Base-by-base conservation (phyloP, 2,888 invertebrate genomes). In the Cabera pusaria region DNA sequence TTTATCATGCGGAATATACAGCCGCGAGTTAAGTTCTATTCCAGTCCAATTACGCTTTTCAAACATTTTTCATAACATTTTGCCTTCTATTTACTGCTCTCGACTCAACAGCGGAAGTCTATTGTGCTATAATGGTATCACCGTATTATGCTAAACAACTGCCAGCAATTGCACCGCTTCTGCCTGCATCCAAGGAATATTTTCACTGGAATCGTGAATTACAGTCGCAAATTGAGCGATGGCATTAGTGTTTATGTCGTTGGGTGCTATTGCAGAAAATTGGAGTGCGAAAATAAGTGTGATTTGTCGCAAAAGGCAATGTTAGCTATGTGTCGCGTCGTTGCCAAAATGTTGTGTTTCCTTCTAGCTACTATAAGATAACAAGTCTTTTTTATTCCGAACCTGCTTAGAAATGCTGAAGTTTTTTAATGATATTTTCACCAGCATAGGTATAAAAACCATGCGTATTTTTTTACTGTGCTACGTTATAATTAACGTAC, bases 131-230 rank as follows among this genome's bases (percentile, higher is more conserved):
- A 78, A 78, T 76, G 72, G 64, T 72, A 83, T 82, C 74, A 72
- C 75, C 72, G 72, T 80, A 81, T 84, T 85, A 85, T 84, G 82
- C 81, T 79, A 85, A 83, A 74, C 73, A 74, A 72, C 64, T 69
- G 53, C 59, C 50, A 64, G 76, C 80, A 78, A 82, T 83, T 79
- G 78, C 80, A 74, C 48, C 62, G 65, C 56, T 49, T 51, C 55
- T 72, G 43, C 50, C 43, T 25, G 49, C 49, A 47, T 49, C 45
- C 43, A 48, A 28, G 41, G 41, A 36, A 44, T 37, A 44, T 49
- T 44, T 72, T 71, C 74, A 70, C 70, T 76, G 70, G 66, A 72
- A 70, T 59, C 62, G 65, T 68, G 66, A 78, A 82, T 75, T 75
- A 73, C 56, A 65, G 62, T 54, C 52, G 63, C 59, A 70, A 72